Base-by-base conservation (phyloP, 2,888 invertebrate genomes). In the Lissocephala sabroskyi region DNA sequence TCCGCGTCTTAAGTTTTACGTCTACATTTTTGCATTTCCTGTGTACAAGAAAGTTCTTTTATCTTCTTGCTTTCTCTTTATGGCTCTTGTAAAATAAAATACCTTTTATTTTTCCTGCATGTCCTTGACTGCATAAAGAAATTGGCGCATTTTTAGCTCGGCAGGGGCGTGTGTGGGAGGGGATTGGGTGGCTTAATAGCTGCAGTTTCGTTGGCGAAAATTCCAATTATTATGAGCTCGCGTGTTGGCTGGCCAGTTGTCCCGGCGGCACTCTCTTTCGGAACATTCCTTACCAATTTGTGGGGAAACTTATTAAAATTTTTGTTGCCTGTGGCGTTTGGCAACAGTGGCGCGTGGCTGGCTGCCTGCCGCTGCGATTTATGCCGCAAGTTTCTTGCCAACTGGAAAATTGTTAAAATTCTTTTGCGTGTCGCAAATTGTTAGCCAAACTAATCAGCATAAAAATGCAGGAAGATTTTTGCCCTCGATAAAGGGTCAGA, bases 381-480 rank as follows among this genome's bases (percentile, higher is more conserved):
- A 68, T 68, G 65, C 48, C 59, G 52, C 51, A 49, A 59, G 59
- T 61, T 61, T 63, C 39, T 49, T 40, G 46, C 45, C 32, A 46
- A 36, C 32, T 32, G 18, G 54, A 55, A 48, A 51, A 56, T 56
- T 56, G 46, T 56, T 64, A 49, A 73, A 70, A 68, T 74, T 70
- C 66, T 68, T 68, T 68, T 64, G 68, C 68, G 68, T 73, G 68
- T 55, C 52, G 59, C 41, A 68, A 74, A 68, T 68, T 68, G 70
- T 74, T 68, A 68, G 64, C 64, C 41, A 59, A 52, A 54, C 66
- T 68, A 68, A 68, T 68, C 68, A 68, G 66, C 68, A 68, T 68
- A 74, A 73, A 63, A 70, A 68, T 64, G 59, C 64, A 49, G 44
- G 26, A 32, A 51, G 49, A 58, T 62, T 43, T 45, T 33, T 44